These are phyloP conservation scores for Pleuronectes platessa DNA, from an alignment of 2,113 vertebrate species.

Conservation along the genomic window DNA sequence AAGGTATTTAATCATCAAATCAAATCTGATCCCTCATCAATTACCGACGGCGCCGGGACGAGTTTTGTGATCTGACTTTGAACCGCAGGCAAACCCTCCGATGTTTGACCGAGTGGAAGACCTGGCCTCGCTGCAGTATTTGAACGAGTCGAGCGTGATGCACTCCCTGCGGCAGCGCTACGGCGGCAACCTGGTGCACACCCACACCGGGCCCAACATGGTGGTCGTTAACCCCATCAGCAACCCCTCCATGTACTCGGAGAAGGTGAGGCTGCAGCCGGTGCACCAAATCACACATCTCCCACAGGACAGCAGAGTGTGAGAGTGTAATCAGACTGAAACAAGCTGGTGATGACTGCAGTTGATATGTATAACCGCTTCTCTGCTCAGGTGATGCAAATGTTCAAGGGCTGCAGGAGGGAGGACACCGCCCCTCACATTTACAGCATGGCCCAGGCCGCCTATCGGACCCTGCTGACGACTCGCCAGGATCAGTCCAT, in stretches of 20 bases:
- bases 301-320: background rate
- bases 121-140: slow-evolving; percentile 92
- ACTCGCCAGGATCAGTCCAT: slow-evolving; percentile 95
- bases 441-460: slow-evolving; percentile 92
- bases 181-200: slow-evolving; percentile 92
- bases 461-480: slow-evolving; percentile 93
- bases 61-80: slow-evolving; percentile 50
- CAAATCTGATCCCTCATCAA: slow-evolving; percentile 49
- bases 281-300: slow-evolving; percentile 12
- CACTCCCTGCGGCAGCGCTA: slow-evolving; percentile 94
- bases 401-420: slow-evolving; percentile 95
- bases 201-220: slow-evolving; percentile 90
- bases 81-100: slow-evolving; percentile 91
- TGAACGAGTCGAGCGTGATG: slow-evolving; percentile 94
- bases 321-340: background rate
- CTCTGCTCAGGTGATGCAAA: slow-evolving; percentile 93
- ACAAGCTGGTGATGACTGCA: background rate
- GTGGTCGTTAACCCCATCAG: slow-evolving; percentile 94
- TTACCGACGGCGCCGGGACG: slow-evolving; percentile 12
- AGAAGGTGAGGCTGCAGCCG: slow-evolving; percentile 87
- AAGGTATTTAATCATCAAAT: slow-evolving; percentile 86
- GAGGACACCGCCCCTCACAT: slow-evolving; percentile 94
- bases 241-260: slow-evolving; percentile 94
- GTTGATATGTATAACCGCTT: background rate
- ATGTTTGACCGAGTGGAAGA: slow-evolving; percentile 92